Conservation (phyloP, 2,797 vertebrate genomes). For the Neosilurus hyrtlii region DNA sequence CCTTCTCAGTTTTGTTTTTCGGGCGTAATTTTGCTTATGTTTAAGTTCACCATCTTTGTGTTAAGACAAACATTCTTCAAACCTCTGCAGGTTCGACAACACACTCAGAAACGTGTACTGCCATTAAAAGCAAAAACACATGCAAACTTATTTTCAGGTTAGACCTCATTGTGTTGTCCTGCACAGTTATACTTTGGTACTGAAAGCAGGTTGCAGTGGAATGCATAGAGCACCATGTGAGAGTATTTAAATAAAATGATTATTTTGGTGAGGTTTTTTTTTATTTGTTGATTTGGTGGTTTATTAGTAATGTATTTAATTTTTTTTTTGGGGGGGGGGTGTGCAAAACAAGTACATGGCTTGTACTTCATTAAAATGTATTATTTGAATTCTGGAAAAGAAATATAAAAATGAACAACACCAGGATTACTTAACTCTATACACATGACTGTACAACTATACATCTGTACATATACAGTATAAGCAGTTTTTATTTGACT, state of each 20-base stretch:
- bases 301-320: neutral
- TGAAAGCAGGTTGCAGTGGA: neutral
- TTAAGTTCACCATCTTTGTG: conserved; percentile 53
- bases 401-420: neutral
- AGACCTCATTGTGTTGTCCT: neutral
- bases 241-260: too few species aligned
- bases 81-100: conserved; percentile 10
- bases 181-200: neutral
- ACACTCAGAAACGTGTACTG: neutral
- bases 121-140: neutral
- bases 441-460: neutral
- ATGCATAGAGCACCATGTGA: neutral
- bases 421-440: neutral
- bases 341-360: neutral
- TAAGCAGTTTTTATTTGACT: neutral
- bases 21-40: conserved; percentile 63
- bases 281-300: neutral
- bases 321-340: too few species aligned
- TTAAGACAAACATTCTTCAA: conserved; percentile 55
- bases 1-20: conserved; percentile 91
- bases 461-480: neutral
- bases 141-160: neutral
- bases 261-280: neutral
- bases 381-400: neutral
- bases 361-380: neutral